A percentile compares a stretch with the other conserved stretches of the same genome.
phyloP scores from a whole-genome alignment of 2,888 invertebrate species.

The Nemoura dubitans region DNA sequence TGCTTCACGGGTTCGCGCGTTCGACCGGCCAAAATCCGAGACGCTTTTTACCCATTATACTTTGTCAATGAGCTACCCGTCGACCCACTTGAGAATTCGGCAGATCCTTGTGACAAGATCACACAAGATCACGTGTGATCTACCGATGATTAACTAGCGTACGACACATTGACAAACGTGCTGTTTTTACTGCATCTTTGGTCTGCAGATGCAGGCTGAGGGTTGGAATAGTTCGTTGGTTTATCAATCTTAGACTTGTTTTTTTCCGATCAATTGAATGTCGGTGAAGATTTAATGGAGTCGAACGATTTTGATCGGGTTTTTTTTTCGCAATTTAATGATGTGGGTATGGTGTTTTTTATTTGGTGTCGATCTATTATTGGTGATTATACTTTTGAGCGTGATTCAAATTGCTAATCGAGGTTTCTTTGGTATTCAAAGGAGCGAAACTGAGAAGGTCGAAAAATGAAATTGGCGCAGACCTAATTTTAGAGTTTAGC shows the following conservation, averaged over 20 bases:
- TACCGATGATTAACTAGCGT: slow-evolving; percentile 1
- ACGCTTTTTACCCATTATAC: background rate
- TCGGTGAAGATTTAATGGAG: background rate
- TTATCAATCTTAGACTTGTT: background rate
- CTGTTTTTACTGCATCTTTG: background rate
- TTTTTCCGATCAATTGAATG: background rate
- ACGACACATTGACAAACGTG: background rate
- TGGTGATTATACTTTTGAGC: background rate
- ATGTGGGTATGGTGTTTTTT: background rate
- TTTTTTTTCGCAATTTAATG: background rate
- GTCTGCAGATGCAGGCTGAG: too few species aligned
- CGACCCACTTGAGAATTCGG: background rate
- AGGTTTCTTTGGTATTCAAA: background rate
- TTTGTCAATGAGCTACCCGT: background rate
- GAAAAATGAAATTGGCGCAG: too few species aligned
- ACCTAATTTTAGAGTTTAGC: too few species aligned
- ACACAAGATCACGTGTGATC: background rate
- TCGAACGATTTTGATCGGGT: background rate
- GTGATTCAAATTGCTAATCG: background rate
- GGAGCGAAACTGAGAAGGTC: too few species aligned
- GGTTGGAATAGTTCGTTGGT: too few species aligned
- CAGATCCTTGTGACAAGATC: background rate
- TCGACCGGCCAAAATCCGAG: background rate
- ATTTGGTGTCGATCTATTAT: background rate
- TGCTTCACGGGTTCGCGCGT: background rate